These are phyloP conservation scores for Lepidurus arcticus DNA, from an alignment of 1,140 invertebrate species.

Conservation along the genomic window DNA sequence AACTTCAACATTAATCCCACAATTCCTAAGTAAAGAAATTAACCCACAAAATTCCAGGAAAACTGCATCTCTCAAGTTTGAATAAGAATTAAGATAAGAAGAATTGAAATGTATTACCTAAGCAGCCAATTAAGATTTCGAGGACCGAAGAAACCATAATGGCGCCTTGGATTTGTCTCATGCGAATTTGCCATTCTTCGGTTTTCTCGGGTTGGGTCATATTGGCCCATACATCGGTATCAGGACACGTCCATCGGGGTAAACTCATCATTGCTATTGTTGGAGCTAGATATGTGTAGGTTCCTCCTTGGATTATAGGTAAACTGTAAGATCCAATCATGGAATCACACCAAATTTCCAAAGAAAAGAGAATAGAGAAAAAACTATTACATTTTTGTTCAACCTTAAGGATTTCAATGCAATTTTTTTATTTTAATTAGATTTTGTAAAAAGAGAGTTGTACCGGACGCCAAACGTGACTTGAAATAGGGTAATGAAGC, in stretches of 20 bases:
- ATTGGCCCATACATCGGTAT: constrained; percentile 47
- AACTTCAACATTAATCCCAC: constrained; percentile 44
- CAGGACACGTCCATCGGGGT: constrained; percentile 71
- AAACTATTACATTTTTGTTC: too few relatives aligned
- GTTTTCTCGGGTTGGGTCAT: constrained; percentile 55
- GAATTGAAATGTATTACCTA: constrained; percentile 41
- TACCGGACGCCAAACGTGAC: constrained; percentile 72
- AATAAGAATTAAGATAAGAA: too few relatives aligned
- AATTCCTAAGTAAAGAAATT: constrained; percentile 26
- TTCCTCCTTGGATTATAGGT: constrained; percentile 69
- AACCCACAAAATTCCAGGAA: constrained; percentile 31
- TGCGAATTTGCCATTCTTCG: constrained; percentile 67
- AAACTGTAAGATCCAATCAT: constrained; percentile 40
- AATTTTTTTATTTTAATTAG: too few relatives aligned
- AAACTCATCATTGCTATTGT: constrained; percentile 72
- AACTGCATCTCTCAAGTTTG: too few relatives aligned
- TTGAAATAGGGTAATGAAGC: constrained; percentile 73
- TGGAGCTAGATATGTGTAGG: constrained; percentile 79
- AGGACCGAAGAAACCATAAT: constrained; percentile 74
- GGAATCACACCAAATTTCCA: too few relatives aligned
- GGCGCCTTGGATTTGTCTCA: constrained; percentile 76
- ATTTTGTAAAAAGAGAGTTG: too few relatives aligned
- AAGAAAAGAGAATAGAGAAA: too few relatives aligned
- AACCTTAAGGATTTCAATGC: too few relatives aligned
- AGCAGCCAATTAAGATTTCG: constrained; percentile 66